A percentile compares a stretch with the other conserved stretches of the same genome.
Evolutionary conservation across 2,797 vertebrate species (phyloP).

Genomic region (Argentina silus): DNA sequence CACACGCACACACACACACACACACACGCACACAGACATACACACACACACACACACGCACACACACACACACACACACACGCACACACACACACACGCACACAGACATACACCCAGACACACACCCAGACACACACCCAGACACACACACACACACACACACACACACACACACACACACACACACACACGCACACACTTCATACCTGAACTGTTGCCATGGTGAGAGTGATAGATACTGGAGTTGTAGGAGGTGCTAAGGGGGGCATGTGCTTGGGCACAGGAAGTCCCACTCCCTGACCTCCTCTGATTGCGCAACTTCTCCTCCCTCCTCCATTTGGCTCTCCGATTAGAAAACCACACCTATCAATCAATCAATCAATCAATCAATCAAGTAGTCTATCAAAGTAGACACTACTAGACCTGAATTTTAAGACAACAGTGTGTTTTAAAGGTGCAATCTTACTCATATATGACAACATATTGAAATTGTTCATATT

Average conservation of each 20-base stretch:
- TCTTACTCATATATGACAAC: neutral
- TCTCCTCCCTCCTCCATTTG: constrained; percentile 80
- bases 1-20: neutral
- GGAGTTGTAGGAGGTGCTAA: constrained; percentile 62
- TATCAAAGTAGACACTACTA: no score
- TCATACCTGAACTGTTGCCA: constrained; percentile 63
- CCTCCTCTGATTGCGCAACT: constrained; percentile 73
- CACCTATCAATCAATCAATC: constrained; percentile 63
- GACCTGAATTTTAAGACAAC: no score
- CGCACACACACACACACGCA: neutral
- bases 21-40: neutral
- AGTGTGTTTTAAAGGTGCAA: neutral
- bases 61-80: neutral
- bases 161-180: neutral
- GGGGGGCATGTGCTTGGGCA: constrained; percentile 53
- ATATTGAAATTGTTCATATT: neutral
- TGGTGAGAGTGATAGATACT: constrained; percentile 69
- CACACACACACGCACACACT: neutral
- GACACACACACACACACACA: neutral
- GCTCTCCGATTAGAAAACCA: constrained; percentile 81
- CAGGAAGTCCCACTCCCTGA: constrained; percentile 64
- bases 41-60: neutral
- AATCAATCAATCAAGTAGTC: constrained; percentile 12
- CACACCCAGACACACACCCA: neutral
- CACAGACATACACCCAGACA: neutral